Base-by-base conservation (phyloP, 2,888 invertebrate species). In the Vandiemenella viatica region DNA sequence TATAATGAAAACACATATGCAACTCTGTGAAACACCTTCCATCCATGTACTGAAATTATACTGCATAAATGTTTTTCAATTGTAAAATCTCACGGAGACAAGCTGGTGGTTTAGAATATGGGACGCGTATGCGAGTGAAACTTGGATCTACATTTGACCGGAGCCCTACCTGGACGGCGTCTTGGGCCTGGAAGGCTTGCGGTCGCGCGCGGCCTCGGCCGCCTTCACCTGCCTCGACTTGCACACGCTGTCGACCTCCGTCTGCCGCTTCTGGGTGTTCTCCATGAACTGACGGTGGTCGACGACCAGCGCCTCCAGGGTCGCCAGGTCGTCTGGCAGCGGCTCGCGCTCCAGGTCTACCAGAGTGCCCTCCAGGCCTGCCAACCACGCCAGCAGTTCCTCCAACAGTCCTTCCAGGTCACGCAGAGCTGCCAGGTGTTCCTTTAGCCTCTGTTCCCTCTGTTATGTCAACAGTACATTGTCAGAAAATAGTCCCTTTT, bases 251-350 rank as follows among this genome's bases (percentile, higher is more conserved):
- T 98, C 97, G 17, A 98, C 90, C 64, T 98, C 97, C 46, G 79
- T 77, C 68, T 97, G 96, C 48, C 91, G 74, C 62, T 83, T 83
- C 60, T 90, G 87, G 46, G 97, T 88, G 61, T 92, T 92, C 63
- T 92, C 91, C 88, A 97, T 96, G 62, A 98, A 86, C 60, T 89
- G 88, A 63, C 91, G 85, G 67, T 95, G 95, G 63, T 95, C 92
- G 50, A 82, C 80, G 54, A 95, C 90, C 19, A 93, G 74, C 55
- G 79, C 79, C 64, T 92, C 88, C n/a, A 95, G 77, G 5, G 81
- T 76, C 42, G 84, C 80, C 50, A 91, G 81, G 57, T 92, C 89
- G 65, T 92, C 89, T 0, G 95, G 95, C 46, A 97, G 68, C 1
- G 88, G 83, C 67, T 92, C 89, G 2, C 83, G 76, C 70, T 95